phyloP scores from a whole-genome alignment of 2,113 vertebrate genomes.

The Brienomyrus longianalis region DNA sequence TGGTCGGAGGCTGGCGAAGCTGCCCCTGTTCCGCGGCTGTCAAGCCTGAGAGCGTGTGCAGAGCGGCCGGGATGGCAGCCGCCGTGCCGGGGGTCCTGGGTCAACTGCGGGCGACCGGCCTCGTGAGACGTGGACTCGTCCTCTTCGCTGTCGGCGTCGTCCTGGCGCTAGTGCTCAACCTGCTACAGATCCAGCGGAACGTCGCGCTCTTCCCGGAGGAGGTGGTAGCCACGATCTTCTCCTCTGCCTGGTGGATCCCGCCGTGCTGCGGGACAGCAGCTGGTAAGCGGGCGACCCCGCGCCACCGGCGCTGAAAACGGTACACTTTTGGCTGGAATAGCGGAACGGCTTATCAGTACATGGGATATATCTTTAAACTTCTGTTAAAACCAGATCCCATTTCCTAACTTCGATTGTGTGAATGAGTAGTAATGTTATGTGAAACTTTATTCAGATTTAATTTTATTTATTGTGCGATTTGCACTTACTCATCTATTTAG shows the following conservation, averaged over 20 bases:
- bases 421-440: not conserved
- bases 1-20: constrained; percentile 76
- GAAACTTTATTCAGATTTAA: not conserved
- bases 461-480: not conserved
- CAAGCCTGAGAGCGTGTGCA: constrained; percentile 52
- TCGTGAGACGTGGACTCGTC: constrained; percentile 81
- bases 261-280: constrained; percentile 91
- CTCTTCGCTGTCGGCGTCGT: constrained; percentile 86
- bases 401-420: not conserved
- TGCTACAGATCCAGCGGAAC: constrained; percentile 87
- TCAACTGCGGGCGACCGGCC: constrained; percentile 63
- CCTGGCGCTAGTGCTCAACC: constrained; percentile 88
- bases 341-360: not conserved
- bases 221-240: constrained; percentile 83
- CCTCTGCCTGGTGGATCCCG: constrained; percentile 96
- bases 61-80: constrained; percentile 69
- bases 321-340: not conserved
- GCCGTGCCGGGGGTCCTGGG: constrained; percentile 54
- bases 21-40: constrained; percentile 62
- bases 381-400: not conserved
- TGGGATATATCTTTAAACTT: not conserved
- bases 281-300: constrained; percentile 61
- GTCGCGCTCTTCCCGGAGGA: constrained; percentile 90
- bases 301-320: not conserved
- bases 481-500: not conserved